Evolutionary conservation across 2,113 vertebrate species (phyloP).

Genomic region (Zootoca vivipara): DNA sequence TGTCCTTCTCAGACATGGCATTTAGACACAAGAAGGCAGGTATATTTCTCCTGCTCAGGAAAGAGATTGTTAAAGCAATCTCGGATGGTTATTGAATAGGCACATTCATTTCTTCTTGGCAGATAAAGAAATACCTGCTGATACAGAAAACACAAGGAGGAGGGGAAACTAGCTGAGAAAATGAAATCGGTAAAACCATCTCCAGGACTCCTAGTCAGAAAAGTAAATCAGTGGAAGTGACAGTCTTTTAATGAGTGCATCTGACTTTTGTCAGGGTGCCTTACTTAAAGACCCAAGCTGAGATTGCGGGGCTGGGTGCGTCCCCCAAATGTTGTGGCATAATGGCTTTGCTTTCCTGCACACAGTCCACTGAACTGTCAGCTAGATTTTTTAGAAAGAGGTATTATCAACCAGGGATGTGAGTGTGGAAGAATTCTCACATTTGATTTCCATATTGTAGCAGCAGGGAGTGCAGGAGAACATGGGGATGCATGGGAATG

Average conservation of each 20-base stretch:
- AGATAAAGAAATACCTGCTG: background rate
- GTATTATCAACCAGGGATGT: constrained; percentile 35
- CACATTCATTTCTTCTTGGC: background rate
- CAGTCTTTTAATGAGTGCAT: background rate
- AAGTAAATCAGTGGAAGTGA: background rate
- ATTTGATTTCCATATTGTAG: constrained; percentile 60
- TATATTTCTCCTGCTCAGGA: constrained; percentile 3
- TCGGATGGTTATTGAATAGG: constrained; percentile 6
- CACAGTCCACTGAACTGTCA: constrained; percentile 23
- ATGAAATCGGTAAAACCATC: background rate
- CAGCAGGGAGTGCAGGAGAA: constrained; percentile 44
- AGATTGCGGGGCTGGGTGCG: background rate
- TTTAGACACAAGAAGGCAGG: background rate
- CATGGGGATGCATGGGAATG: background rate
- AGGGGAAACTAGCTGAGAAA: constrained; percentile 15
- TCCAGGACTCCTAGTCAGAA: constrained; percentile 9
- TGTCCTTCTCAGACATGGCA: background rate
- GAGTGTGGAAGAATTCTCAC: constrained; percentile 29
- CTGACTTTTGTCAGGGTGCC: background rate
- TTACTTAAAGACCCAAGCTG: constrained; percentile 11
- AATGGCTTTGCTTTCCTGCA: constrained; percentile 35
- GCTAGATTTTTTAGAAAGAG: constrained; percentile 34
- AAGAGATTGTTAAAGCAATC: background rate
- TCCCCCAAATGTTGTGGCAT: background rate
- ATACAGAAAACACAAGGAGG: background rate